Evolutionary conservation across 2,797 vertebrate species (phyloP), one percentile per base, ranked within the genome.

Genomic region (Sciurus carolinensis): DNA sequence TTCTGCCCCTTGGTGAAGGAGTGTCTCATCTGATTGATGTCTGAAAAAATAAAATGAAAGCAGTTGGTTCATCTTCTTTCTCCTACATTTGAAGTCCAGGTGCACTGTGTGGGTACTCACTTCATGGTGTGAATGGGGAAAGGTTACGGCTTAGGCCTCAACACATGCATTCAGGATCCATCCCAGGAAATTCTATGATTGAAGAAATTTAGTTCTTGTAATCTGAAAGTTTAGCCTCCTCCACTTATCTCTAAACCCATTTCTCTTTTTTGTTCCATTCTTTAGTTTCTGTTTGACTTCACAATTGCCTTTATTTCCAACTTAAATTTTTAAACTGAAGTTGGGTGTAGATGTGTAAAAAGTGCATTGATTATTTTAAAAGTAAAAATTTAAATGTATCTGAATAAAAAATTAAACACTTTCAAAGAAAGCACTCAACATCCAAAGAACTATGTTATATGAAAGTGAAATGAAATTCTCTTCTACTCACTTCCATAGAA

Each of bases 31-130:
- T 67, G 1, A 73, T 10, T 62, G 42, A 69, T 28, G 7, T 62
- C 15, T 93, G 36, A 83, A 90, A 88, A 86, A 82, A 39, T 64
- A 54, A 90, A 62, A 20, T 44, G 50, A 85, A 50, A 50, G n/a
- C n/a, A 6, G 39, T 79, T 83, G 66, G 7, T 11, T 44, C 20
- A 66, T n/a, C 26, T 59, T 66, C 33, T 90, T 77, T 73, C n/a
- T 24, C 28, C 18, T 59, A 28, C 11, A 13, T 83, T 36, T 97
- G 59, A 69, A 90, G 7, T 85, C 42, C 26, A 79, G 4, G 42
- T n/a, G 1, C 5, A 67, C 42, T 9, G 30, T 0, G 0, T 80
- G 67, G 59, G 3, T 20, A 69, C 54, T 15, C 33, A 22, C 22
- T 80, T 87, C 26, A 72, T 52, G 4, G 13, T 22, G 13, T 66